Conservation (phyloP, 2,113 vertebrate genomes). For the Carollia perspicillata region DNA sequence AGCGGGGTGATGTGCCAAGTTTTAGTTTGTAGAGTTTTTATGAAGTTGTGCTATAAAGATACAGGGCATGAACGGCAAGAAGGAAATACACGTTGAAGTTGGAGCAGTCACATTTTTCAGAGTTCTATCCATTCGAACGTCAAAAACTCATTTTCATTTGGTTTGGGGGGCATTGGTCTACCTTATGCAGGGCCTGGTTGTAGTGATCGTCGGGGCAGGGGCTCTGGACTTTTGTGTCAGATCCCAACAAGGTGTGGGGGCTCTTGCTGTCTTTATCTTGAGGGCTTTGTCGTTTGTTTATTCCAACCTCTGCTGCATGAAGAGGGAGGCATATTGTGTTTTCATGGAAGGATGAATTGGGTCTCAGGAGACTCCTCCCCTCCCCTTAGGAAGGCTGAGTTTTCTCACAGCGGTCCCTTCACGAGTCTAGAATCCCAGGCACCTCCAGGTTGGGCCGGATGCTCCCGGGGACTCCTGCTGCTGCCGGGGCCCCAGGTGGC, state of each 20-base stretch:
- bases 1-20: background rate
- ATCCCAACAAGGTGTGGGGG: background rate
- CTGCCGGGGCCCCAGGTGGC: background rate
- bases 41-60: background rate
- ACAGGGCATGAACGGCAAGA: background rate
- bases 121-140: background rate
- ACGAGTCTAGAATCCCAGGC: background rate
- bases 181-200: background rate
- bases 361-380: background rate
- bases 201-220: too few relatives aligned
- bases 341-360: background rate
- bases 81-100: background rate
- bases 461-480: accelerated
- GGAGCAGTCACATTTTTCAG: background rate
- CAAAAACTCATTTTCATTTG: background rate
- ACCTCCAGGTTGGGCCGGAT: background rate
- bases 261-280: accelerated
- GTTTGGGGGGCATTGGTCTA: background rate
- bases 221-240: background rate
- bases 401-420: background rate
- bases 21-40: background rate
- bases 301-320: background rate
- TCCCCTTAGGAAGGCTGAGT: too few relatives aligned
- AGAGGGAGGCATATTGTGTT: background rate
- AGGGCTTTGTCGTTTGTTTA: background rate